Percentiles rank a stretch among this genome's conserved stretches.
phyloP scores from a whole-genome alignment of 2,797 vertebrate species.

The Crocidura indochinensis region DNA sequence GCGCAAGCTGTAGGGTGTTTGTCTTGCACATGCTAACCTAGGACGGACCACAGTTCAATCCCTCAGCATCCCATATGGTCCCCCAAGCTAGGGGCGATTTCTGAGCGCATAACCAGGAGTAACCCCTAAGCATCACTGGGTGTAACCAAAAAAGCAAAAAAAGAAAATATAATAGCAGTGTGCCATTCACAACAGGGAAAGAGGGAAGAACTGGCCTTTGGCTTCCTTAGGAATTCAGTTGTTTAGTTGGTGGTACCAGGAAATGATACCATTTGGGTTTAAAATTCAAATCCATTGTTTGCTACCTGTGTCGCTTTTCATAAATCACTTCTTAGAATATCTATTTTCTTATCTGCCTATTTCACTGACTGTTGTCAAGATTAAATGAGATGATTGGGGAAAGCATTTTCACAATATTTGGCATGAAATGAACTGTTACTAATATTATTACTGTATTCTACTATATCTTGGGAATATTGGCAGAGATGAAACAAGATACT shows the following conservation, averaged over 20 bases:
- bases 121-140: no score
- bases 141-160: no score
- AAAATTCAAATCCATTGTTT: not conserved
- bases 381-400: constrained; percentile 39
- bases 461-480: not conserved
- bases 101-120: no score
- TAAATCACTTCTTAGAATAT: constrained; percentile 28
- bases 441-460: constrained; percentile 19
- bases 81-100: no score
- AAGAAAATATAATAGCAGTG: not conserved
- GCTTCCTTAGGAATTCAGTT: not conserved
- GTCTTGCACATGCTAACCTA: no score
- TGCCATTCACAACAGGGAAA: not conserved
- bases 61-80: no score
- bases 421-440: constrained; percentile 11
- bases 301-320: constrained; percentile 6
- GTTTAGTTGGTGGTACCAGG: not conserved
- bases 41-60: no score
- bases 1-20: no score
- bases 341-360: constrained; percentile 32
- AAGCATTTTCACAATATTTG: constrained; percentile 35
- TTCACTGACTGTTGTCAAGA: not conserved
- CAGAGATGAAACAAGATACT: constrained; percentile 4
- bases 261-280: not conserved
- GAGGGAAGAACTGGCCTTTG: not conserved